Evolutionary conservation across 2,888 invertebrate species (phyloP).

Genomic region (Chironomus riparius): DNA sequence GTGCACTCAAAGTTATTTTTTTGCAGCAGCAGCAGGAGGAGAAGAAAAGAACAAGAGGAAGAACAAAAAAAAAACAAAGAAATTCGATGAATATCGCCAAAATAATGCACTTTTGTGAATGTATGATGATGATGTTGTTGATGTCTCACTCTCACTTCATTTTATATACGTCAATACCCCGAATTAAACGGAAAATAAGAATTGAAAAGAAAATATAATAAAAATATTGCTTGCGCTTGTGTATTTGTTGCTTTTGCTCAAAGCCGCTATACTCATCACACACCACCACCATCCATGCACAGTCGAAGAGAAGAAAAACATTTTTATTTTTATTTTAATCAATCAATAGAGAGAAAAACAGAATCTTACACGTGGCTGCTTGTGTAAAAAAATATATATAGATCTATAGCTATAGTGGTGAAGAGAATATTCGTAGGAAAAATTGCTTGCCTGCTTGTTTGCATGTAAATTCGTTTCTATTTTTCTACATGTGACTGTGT

Average conservation of each 20-base stretch:
- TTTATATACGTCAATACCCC: not conserved
- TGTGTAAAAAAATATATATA: conserved; percentile 9
- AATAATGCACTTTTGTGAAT: conserved; percentile 1
- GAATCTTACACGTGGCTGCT: conserved; percentile 24
- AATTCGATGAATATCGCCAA: not conserved
- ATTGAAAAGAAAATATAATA: not conserved
- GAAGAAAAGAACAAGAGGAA: not conserved
- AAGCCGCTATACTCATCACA: not conserved
- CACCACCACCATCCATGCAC: not conserved
- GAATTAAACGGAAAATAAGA: not conserved
- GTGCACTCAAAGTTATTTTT: not conserved
- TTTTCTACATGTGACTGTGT: too few relatives aligned
- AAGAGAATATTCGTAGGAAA: not conserved
- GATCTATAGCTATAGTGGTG: not conserved
- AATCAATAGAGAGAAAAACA: conserved; percentile 22
- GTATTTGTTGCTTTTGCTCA: conserved; percentile 8
- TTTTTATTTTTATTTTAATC: conserved; percentile 21
- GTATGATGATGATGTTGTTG: not conserved
- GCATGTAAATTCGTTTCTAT: not conserved
- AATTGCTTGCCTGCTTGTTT: not conserved
- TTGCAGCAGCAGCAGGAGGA: not conserved
- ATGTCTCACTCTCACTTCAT: not conserved
- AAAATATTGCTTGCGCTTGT: not conserved
- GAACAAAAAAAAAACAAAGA: not conserved
- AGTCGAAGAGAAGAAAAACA: not conserved